Conservation (phyloP, 2,113 vertebrate genomes). For the Cyprinodon variegatus region DNA sequence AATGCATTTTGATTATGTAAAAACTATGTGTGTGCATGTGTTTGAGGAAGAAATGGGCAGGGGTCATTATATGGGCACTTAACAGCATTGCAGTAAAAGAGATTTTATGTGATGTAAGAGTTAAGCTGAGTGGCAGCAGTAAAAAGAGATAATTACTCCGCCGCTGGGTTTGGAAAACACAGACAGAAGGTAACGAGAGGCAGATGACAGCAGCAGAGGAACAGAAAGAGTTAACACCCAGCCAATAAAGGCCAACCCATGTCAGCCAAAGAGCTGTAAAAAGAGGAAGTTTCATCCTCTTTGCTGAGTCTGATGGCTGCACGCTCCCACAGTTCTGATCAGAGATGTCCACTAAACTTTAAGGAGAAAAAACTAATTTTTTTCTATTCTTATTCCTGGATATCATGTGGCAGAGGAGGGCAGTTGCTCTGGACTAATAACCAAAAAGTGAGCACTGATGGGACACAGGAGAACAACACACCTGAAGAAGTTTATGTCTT, state of each 20-base stretch:
- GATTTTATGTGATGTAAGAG: not conserved
- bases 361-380: not conserved
- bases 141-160: not conserved
- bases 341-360: slow-evolving; percentile 26
- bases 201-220: slow-evolving; percentile 4
- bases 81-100: not conserved
- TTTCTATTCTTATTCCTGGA: slow-evolving; percentile 6
- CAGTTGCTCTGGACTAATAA: not conserved
- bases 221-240: slow-evolving; percentile 55
- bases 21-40: not conserved
- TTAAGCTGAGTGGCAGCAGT: not conserved
- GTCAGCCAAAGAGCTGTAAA: slow-evolving; percentile 21
- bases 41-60: not conserved
- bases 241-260: slow-evolving; percentile 53
- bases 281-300: slow-evolving; percentile 34
- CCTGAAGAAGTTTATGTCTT: slow-evolving; percentile 19
- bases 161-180: not conserved
- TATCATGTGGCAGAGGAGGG: not conserved
- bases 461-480: slow-evolving; percentile 18
- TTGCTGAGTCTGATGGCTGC: slow-evolving; percentile 6
- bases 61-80: not conserved
- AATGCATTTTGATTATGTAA: not conserved
- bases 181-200: not conserved
- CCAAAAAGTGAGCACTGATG: slow-evolving; percentile 13
- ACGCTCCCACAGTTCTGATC: slow-evolving; percentile 12